phyloP scores from a whole-genome alignment of 1,140 invertebrate genomes.

The Calephelis nemesis region DNA sequence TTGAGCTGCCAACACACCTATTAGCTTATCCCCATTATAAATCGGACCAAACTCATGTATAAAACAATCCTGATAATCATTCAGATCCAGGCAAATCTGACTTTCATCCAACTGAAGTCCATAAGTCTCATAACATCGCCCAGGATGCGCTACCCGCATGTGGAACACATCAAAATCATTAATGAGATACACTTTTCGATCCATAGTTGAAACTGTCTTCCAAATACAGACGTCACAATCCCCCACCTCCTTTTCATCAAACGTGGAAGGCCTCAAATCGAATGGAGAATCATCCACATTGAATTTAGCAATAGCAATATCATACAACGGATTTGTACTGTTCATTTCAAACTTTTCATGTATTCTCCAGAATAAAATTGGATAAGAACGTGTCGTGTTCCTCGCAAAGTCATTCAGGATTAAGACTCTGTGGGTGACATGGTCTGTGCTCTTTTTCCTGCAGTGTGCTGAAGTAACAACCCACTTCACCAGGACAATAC shows the following conservation, averaged over 20 bases:
- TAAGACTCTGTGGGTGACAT: slow-evolving; percentile 43
- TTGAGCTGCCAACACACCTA: slow-evolving; percentile 49
- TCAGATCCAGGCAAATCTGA: slow-evolving; percentile 55
- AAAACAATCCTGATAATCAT: slow-evolving; percentile 55
- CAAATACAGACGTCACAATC: slow-evolving; percentile 50
- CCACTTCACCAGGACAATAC: slow-evolving; percentile 55
- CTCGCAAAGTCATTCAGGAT: slow-evolving; percentile 49
- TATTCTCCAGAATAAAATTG: slow-evolving; percentile 55
- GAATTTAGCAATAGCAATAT: slow-evolving; percentile 62
- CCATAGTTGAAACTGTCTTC: slow-evolving; percentile 65
- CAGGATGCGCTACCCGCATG: slow-evolving; percentile 29
- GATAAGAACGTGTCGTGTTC: slow-evolving; percentile 51
- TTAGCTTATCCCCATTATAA: slow-evolving; percentile 48
- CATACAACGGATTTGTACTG: slow-evolving; percentile 36
- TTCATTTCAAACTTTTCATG: slow-evolving; percentile 53
- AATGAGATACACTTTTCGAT: slow-evolving; percentile 56
- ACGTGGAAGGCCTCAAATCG: slow-evolving; percentile 38
- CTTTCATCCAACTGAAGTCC: slow-evolving; percentile 46
- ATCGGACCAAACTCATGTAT: slow-evolving; percentile 64
- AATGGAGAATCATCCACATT: slow-evolving; percentile 42
- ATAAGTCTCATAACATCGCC: slow-evolving; percentile 47
- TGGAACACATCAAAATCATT: slow-evolving; percentile 56
- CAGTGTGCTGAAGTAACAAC: slow-evolving; percentile 64
- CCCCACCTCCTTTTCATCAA: slow-evolving; percentile 34
- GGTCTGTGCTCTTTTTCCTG: slow-evolving; percentile 33